Evolutionary conservation across 2,888 invertebrate genomes (phyloP).

Genomic region (Cheilosia vulpina): DNA sequence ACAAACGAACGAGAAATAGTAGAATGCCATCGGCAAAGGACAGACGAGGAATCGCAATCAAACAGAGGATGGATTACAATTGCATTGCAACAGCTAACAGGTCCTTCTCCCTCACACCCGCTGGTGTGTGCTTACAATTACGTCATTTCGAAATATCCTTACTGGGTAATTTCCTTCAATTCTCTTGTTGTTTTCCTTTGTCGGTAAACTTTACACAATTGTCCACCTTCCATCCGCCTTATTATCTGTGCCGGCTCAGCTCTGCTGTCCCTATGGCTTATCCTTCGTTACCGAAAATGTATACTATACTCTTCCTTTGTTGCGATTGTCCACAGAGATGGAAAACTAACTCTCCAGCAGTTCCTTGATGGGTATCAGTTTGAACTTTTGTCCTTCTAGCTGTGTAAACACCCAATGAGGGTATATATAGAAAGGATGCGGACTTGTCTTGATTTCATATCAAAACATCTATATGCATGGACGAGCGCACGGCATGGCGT

Average conservation of each 20-base stretch:
- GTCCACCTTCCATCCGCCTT: constrained; percentile 41
- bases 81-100: constrained; percentile 23
- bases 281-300: constrained; percentile 54
- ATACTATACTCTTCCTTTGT: constrained; percentile 40
- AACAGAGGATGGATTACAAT: constrained; percentile 63
- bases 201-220: constrained; percentile 46
- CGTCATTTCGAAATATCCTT: constrained; percentile 55
- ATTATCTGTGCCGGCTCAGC: constrained; percentile 43
- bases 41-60: constrained; percentile 36
- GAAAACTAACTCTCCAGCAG: constrained; percentile 48
- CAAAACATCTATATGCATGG: constrained; percentile 15
- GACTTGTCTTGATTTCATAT: constrained; percentile 21
- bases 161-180: constrained; percentile 29
- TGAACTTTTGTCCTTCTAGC: constrained; percentile 47
- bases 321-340: constrained; percentile 52
- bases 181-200: constrained; percentile 22
- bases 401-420: constrained; percentile 38
- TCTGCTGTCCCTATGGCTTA: constrained; percentile 17
- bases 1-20: constrained; percentile 7
- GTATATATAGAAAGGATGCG: neutral
- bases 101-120: neutral
- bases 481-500: neutral
- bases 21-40: neutral
- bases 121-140: constrained; percentile 52
- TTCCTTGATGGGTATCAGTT: constrained; percentile 59